Evolutionary conservation across 2,888 invertebrate genomes (phyloP).

Genomic region (Sphaeridia pumilis): DNA sequence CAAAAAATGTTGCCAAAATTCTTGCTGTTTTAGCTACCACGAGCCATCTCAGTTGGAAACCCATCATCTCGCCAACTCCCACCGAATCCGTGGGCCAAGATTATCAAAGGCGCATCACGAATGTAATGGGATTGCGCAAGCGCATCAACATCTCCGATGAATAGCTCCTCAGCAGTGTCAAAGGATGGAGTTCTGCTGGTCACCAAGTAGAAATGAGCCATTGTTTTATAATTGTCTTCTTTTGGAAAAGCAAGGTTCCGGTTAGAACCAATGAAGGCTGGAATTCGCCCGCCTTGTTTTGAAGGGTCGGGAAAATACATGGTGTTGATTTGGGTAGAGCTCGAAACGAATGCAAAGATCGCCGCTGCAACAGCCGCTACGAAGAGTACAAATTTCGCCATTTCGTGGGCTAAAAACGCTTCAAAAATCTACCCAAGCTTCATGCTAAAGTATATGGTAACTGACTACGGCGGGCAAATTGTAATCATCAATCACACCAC

Average conservation of each 20-base stretch:
- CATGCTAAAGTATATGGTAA: too few relatives aligned
- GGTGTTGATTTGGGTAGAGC: constrained; percentile 37
- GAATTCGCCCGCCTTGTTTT: constrained; percentile 13
- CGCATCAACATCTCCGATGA: constrained; percentile 4
- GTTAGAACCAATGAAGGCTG: constrained; percentile 12
- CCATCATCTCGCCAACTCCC: constrained; percentile 8
- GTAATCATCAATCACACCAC: too few relatives aligned
- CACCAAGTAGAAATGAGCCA: constrained; percentile 22
- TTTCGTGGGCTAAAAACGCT: too few relatives aligned
- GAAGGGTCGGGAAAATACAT: constrained; percentile 16
- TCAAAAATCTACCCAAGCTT: too few relatives aligned
- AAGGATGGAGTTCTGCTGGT: too few relatives aligned
- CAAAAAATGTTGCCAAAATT: too few relatives aligned
- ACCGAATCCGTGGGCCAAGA: constrained; percentile 32
- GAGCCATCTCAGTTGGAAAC: not conserved
- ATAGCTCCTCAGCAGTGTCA: not conserved
- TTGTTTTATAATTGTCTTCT: constrained; percentile 4
- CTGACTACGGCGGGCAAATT: too few relatives aligned
- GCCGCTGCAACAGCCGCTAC: constrained; percentile 37
- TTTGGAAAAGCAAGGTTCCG: not conserved
- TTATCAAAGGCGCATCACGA: constrained; percentile 19
- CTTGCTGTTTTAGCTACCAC: too few relatives aligned
- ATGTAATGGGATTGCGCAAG: constrained; percentile 16
- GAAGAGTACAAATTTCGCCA: not conserved
- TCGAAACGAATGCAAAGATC: not conserved